A percentile compares a stretch with the other conserved stretches of the same genome.
Conservation (phyloP, 2,797 vertebrate species). For the Rhinatrema bivittatum region DNA sequence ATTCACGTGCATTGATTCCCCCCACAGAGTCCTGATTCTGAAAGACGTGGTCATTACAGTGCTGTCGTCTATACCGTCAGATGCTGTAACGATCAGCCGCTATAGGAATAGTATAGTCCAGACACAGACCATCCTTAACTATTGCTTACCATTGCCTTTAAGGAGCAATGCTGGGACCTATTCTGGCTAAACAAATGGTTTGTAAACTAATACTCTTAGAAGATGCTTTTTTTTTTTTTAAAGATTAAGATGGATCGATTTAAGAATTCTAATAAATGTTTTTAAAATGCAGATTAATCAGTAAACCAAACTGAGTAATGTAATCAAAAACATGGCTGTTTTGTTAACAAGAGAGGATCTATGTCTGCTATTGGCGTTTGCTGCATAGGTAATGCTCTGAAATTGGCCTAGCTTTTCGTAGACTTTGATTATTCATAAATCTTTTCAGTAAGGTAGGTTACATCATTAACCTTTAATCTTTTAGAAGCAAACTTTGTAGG, state of each 20-base stretch:
- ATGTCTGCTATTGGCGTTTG: constrained; percentile 25
- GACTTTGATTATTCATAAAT: constrained; percentile 86
- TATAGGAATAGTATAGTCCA: too few species aligned
- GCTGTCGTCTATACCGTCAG: too few species aligned
- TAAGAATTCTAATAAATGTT: constrained; percentile 38
- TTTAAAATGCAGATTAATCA: constrained; percentile 51
- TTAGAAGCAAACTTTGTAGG: constrained; percentile 44
- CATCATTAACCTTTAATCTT: constrained; percentile 69
- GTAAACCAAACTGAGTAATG: constrained; percentile 49
- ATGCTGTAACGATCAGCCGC: too few species aligned
- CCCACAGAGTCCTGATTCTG: too few species aligned
- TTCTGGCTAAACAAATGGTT: too few species aligned
- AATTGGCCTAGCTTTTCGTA: constrained; percentile 63
- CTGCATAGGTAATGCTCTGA: constrained; percentile 64
- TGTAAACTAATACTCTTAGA: too few species aligned
- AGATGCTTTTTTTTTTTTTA: too few species aligned
- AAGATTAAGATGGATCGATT: constrained; percentile 12
- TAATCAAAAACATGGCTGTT: constrained; percentile 35
- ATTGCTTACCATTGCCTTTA: too few species aligned
- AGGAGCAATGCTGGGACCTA: too few species aligned
- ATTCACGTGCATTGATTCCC: too few species aligned
- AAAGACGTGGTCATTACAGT: too few species aligned
- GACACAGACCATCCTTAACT: too few species aligned
- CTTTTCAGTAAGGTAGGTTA: constrained; percentile 64
- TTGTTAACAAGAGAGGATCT: constrained; percentile 27